Conservation (phyloP, 2,888 invertebrate species). For the Parnassius orleans region DNA sequence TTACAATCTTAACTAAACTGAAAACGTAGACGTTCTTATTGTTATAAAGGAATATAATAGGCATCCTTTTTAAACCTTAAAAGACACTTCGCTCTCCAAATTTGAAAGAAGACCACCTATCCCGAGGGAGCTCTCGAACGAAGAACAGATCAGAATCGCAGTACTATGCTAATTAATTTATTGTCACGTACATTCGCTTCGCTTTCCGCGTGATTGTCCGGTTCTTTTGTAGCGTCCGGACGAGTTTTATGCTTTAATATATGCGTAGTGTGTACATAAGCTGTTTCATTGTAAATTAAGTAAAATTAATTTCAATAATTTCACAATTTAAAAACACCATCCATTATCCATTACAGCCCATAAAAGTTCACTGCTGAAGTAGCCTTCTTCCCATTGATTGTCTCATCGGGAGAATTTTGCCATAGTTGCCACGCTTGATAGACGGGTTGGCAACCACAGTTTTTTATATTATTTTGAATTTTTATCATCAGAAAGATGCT, state of each 20-base stretch:
- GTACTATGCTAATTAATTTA: conserved; percentile 65
- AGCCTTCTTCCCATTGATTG: too few species aligned
- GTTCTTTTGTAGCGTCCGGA: conserved; percentile 14
- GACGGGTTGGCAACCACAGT: too few species aligned
- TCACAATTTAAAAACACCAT: too few species aligned
- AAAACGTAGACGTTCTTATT: background rate
- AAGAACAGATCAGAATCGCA: conserved; percentile 42
- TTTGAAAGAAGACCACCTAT: conserved; percentile 48
- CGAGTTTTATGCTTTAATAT: conserved; percentile 2
- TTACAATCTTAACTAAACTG: too few species aligned
- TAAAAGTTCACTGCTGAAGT: too few species aligned
- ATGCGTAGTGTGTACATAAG: background rate
- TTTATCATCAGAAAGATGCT: too few species aligned
- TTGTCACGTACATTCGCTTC: conserved; percentile 45
- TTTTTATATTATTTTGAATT: too few species aligned
- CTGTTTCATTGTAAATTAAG: background rate
- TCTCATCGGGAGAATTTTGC: too few species aligned
- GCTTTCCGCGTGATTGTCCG: conserved; percentile 19
- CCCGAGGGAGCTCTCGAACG: conserved; percentile 39
- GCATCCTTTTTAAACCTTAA: conserved; percentile 45
- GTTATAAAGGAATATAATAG: conserved; percentile 20
- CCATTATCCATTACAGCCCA: too few species aligned
- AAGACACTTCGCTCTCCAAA: conserved; percentile 36
- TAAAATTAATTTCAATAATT: background rate
- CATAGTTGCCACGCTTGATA: too few species aligned